Conservation (phyloP, 2,888 invertebrate genomes). For the Leucophenga montana region DNA sequence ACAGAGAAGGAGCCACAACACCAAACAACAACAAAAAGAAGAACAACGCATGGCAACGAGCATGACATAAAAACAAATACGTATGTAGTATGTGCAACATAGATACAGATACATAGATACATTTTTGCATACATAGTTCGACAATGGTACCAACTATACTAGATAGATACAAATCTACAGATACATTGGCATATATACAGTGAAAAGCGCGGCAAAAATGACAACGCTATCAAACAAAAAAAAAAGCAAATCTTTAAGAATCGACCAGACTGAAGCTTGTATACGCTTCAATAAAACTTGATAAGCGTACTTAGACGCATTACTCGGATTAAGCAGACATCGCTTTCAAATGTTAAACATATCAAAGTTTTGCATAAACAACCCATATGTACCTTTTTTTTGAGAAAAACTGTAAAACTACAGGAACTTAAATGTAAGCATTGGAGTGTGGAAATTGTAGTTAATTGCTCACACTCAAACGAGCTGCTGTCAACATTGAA, state of each 20-base stretch:
- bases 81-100: background rate
- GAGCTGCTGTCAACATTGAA: no score
- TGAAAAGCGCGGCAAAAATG: conserved; percentile 14
- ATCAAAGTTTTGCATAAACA: no score
- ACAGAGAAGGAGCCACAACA: conserved; percentile 40
- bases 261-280: no score
- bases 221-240: background rate
- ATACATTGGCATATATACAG: conserved; percentile 13
- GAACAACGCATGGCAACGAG: conserved; percentile 23
- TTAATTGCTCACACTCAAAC: no score
- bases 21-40: background rate
- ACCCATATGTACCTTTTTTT: no score
- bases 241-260: background rate
- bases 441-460: no score
- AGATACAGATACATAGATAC: conserved; percentile 23
- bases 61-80: conserved; percentile 28
- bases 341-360: no score
- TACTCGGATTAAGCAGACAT: no score
- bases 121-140: conserved; percentile 31
- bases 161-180: background rate
- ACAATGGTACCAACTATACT: background rate
- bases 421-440: no score
- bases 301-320: no score
- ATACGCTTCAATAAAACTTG: no score
- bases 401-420: no score